Evolutionary conservation across 1,140 invertebrate species (phyloP), one percentile per base, ranked within the genome.

Genomic region (Drosophila carrolli): DNA sequence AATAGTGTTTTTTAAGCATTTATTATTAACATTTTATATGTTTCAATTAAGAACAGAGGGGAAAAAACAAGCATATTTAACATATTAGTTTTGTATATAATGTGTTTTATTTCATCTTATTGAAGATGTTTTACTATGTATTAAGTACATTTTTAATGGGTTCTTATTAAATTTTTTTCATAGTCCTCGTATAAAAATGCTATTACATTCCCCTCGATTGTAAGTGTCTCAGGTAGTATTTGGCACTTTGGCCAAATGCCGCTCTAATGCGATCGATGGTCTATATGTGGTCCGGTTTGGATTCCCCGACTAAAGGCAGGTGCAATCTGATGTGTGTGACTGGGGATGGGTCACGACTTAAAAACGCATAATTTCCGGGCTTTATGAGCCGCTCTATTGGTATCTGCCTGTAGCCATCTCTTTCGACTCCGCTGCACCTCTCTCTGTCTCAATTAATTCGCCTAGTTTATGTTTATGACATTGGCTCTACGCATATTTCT

Each of bases 391-490:
- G 61, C 53, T 73, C 41, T 58, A 38, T 70, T 66, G 41, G 13
- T 55, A 27, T 48, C 48, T 43, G 9, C 19, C 13, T 10, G 35
- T 16, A 41, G 51, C n/a, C 23, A 43, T 48, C 55, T 44, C 29
- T 32, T 32, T 32, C 29, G 29, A 32, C 6, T 7, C 29, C 29
- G 29, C 29, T 32, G 29, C 29, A 32, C 29, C 29, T 32, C 40
- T 70, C 75, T 53, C 68, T 57, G 65, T 65, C 83, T 86, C 84
- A 88, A 89, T 88, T 88, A 88, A 89, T 89, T 88, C 84, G 76
- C 80, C 77, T 88, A 88, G 84, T 88, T 88, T 88, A 88, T 88
- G 83, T 88, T 88, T 78, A 85, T 85, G 75, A 60, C 81, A 67
- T 53, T 66, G 43, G 55, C 55, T 75, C 63, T 67, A 82, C 62